Conservation (phyloP, 2,113 vertebrate genomes). For the Formicarius rufipectus region DNA sequence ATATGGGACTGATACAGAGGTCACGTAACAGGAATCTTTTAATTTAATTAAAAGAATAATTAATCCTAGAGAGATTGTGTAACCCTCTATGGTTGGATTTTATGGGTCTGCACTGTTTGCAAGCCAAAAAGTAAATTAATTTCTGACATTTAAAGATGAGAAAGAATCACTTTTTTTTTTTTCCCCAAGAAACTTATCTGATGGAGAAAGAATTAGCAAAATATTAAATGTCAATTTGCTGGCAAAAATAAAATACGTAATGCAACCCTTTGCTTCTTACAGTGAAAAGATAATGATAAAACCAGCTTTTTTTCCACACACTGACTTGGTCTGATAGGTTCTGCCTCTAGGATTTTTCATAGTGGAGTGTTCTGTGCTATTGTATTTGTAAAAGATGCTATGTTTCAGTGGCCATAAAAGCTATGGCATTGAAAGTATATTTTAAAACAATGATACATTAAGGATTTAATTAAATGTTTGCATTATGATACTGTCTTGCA, state of each 20-base stretch:
- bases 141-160: slow-evolving; percentile 52
- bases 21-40: slow-evolving; percentile 58
- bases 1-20: slow-evolving; percentile 53
- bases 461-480: background rate
- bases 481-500: background rate
- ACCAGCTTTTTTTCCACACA: background rate
- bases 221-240: slow-evolving; percentile 25
- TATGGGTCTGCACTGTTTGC: slow-evolving; percentile 12
- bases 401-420: background rate
- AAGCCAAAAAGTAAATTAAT: slow-evolving; percentile 45
- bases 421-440: background rate
- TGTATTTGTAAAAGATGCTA: background rate
- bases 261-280: slow-evolving; percentile 15
- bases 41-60: slow-evolving; percentile 71
- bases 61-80: slow-evolving; percentile 52
- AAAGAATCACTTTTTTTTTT: slow-evolving; percentile 18
- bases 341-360: background rate
- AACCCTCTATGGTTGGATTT: background rate
- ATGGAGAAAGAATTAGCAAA: slow-evolving; percentile 13
- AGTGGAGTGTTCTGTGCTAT: background rate
- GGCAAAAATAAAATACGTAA: background rate
- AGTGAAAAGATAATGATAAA: slow-evolving; percentile 5
- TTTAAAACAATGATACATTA: background rate
- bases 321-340: background rate
- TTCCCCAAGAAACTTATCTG: slow-evolving; percentile 43